A percentile compares a stretch with the other conserved stretches of the same genome.
Evolutionary conservation across 2,888 invertebrate species (phyloP).

Genomic region (Acronicta aceris): DNA sequence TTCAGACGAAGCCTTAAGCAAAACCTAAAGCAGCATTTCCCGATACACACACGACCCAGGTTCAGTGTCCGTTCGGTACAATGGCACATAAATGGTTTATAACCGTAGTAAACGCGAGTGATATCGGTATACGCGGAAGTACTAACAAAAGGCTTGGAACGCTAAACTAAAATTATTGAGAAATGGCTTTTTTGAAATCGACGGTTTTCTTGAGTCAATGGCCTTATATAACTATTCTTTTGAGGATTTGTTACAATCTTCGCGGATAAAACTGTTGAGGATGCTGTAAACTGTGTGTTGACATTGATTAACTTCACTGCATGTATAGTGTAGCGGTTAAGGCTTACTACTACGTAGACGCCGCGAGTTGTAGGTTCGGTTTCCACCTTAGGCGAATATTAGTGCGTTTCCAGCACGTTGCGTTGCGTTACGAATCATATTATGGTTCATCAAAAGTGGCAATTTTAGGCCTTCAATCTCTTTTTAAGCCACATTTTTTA

Average conservation of each 20-base stretch:
- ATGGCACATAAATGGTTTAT: slow-evolving; percentile 59
- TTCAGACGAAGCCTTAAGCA: slow-evolving; percentile 13
- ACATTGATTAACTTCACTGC: too few relatives aligned
- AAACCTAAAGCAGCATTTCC: slow-evolving; percentile 32
- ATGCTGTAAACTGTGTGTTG: not conserved
- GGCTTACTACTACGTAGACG: too few relatives aligned
- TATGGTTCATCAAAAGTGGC: too few relatives aligned
- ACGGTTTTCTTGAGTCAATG: slow-evolving; percentile 18
- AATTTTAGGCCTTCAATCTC: too few relatives aligned
- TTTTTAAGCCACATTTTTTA: too few relatives aligned
- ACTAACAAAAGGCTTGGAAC: slow-evolving; percentile 40
- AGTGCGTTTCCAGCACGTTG: too few relatives aligned
- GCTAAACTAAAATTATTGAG: slow-evolving; percentile 42
- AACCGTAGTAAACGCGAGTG: slow-evolving; percentile 49
- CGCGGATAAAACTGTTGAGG: not conserved
- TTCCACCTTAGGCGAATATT: too few relatives aligned
- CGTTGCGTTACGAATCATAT: too few relatives aligned
- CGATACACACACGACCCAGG: slow-evolving; percentile 31
- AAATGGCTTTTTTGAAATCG: slow-evolving; percentile 41
- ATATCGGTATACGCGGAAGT: slow-evolving; percentile 55
- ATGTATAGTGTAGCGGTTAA: too few relatives aligned
- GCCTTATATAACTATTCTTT: not conserved
- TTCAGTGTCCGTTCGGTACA: slow-evolving; percentile 57
- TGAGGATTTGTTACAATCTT: not conserved
- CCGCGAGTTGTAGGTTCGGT: too few relatives aligned